A percentile compares a stretch with the other conserved stretches of the same genome.
phyloP scores from a whole-genome alignment of 2,888 invertebrate species.

The Fragum sueziense region DNA sequence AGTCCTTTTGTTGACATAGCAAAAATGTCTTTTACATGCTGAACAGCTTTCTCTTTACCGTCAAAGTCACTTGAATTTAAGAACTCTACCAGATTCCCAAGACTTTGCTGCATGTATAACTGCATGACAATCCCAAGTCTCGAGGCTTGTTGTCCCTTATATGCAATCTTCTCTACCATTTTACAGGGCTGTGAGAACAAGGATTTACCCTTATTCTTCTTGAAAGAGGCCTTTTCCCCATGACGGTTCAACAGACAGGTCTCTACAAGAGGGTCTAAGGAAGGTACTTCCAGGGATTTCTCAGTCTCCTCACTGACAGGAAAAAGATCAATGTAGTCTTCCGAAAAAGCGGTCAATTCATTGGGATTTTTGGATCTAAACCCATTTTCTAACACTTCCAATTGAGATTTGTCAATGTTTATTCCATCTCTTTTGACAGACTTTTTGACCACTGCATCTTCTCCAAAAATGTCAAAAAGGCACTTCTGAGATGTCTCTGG shows the following conservation, averaged over 20 bases:
- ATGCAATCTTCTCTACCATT: slow-evolving; percentile 46
- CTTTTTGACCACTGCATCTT: no score
- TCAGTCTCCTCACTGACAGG: slow-evolving; percentile 32
- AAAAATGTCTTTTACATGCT: slow-evolving; percentile 28
- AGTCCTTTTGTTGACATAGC: slow-evolving; percentile 31
- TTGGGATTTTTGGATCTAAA: slow-evolving; percentile 22
- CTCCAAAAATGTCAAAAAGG: no score
- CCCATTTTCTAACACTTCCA: no score
- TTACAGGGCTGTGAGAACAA: slow-evolving; percentile 39
- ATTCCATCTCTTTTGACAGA: no score
- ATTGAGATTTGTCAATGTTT: no score
- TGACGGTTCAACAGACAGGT: slow-evolving; percentile 26
- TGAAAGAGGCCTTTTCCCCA: slow-evolving; percentile 36
- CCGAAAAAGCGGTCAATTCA: slow-evolving; percentile 25
- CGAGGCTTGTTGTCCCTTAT: slow-evolving; percentile 45
- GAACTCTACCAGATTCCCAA: slow-evolving; percentile 27
- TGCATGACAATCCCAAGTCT: slow-evolving; percentile 39
- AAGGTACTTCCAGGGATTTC: slow-evolving; percentile 22
- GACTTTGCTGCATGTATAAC: no score
- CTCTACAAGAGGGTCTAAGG: slow-evolving; percentile 38
- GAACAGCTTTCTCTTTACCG: slow-evolving; percentile 15
- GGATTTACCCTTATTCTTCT: slow-evolving; percentile 20
- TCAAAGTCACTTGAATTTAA: slow-evolving; percentile 24
- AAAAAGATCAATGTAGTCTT: slow-evolving; percentile 23
- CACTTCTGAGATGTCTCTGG: neutral